Percentiles rank a stretch among this genome's conserved stretches.
phyloP scores from a whole-genome alignment of 1,140 invertebrate genomes.

The Drosophila tsacasi region DNA sequence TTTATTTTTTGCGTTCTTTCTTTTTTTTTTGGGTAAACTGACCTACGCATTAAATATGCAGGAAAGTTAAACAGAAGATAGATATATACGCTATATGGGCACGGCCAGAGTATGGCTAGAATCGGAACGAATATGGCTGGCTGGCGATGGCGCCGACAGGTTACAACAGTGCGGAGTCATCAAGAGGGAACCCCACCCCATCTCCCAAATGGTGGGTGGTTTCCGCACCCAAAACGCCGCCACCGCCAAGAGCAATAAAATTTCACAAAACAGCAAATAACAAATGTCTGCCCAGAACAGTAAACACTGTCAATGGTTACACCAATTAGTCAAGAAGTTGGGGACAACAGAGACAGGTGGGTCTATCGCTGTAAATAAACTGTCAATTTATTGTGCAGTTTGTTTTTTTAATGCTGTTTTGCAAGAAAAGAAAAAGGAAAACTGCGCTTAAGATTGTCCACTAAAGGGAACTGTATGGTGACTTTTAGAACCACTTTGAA shows the following conservation, averaged over 20 bases:
- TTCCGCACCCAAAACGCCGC: constrained; percentile 11
- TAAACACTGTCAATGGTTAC: constrained; percentile 22
- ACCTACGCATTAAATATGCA: constrained; percentile 81
- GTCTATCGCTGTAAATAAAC: neutral
- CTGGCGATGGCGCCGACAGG: constrained; percentile 57
- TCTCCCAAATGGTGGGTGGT: neutral
- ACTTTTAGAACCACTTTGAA: neutral
- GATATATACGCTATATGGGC: constrained; percentile 26
- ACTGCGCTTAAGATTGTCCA: neutral
- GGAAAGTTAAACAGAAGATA: constrained; percentile 73
- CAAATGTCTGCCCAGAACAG: constrained; percentile 46
- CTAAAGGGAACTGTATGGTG: neutral
- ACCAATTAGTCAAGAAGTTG: constrained; percentile 23
- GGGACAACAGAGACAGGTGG: neutral
- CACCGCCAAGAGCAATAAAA: constrained; percentile 64
- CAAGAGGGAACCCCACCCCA: constrained; percentile 30
- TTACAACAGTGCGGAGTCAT: constrained; percentile 31
- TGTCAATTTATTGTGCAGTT: constrained; percentile 1
- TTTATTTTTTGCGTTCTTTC: constrained; percentile 18
- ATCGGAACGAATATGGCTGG: constrained; percentile 27
- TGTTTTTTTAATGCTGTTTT: neutral
- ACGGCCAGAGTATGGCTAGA: constrained; percentile 14
- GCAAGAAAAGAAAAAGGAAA: neutral
- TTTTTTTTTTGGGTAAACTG: constrained; percentile 59
- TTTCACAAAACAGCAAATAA: constrained; percentile 66